Percentiles rank a stretch among this genome's conserved stretches.
phyloP scores from a whole-genome alignment of 2,113 vertebrate genomes.

The Halichoerus grypus region DNA sequence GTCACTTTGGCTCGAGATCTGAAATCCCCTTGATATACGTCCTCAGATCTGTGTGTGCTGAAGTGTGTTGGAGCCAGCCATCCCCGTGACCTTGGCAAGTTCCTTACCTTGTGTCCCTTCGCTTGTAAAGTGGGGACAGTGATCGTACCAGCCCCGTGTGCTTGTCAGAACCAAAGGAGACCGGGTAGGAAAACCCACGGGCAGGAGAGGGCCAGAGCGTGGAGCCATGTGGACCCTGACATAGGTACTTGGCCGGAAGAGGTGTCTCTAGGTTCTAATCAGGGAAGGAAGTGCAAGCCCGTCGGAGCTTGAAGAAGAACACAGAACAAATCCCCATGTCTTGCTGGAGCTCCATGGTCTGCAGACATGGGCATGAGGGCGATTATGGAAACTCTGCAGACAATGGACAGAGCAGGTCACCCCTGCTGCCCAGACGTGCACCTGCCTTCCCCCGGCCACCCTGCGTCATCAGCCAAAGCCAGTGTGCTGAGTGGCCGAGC shows the following conservation, averaged over 20 bases:
- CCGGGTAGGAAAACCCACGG: neutral
- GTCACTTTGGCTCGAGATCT: neutral
- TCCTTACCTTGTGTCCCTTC: neutral
- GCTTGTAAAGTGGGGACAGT: neutral
- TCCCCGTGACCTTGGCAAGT: accelerated
- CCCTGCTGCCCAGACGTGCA: neutral
- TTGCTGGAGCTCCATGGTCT: neutral
- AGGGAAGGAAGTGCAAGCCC: neutral
- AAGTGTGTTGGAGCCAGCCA: accelerated
- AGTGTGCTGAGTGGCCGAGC: neutral
- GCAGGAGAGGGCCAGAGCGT: neutral
- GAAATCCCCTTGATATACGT: accelerated
- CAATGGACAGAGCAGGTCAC: accelerated
- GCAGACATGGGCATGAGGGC: accelerated
- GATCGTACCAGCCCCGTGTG: accelerated
- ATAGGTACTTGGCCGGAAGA: neutral
- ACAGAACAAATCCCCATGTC: neutral
- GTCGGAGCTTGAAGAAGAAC: neutral
- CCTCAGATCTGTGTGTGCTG: accelerated
- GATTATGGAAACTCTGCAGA: accelerated
- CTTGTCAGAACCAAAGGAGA: neutral
- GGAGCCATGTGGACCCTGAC: neutral
- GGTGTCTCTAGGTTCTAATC: neutral
- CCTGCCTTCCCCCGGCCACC: accelerated
- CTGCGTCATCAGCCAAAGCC: neutral